A percentile compares a stretch with the other conserved stretches of the same genome.
These are phyloP conservation scores for Opisthocomus hoazin DNA, from an alignment of 2,113 vertebrate species.

Conservation along the genomic window DNA sequence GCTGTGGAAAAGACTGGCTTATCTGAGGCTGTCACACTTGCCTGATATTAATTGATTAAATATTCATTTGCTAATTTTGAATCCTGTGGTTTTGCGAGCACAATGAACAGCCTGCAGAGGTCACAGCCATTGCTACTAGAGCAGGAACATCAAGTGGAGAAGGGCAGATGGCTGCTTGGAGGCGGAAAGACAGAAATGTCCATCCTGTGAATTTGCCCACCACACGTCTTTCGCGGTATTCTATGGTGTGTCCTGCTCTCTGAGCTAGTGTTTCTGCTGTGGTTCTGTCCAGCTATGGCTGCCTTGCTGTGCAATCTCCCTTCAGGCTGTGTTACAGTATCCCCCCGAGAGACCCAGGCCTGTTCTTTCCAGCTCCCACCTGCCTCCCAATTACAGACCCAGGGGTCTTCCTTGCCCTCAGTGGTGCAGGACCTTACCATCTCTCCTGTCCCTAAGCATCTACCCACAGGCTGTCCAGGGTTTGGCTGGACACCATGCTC, in stretches of 20 bases:
- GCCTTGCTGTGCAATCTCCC: not conserved
- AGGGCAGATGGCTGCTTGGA: not conserved
- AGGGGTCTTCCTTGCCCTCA: not conserved
- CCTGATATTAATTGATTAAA: constrained; percentile 55
- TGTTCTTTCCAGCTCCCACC: not conserved
- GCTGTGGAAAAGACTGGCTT: not conserved
- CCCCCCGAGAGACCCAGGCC: no score
- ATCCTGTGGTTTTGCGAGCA: not conserved
- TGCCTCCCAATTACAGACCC: not conserved
- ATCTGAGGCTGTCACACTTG: constrained; percentile 39
- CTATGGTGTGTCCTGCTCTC: not conserved
- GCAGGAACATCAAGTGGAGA: not conserved
- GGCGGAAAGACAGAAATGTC: accelerated
- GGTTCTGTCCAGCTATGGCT: not conserved
- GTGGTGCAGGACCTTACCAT: not conserved
- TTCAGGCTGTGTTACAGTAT: not conserved
- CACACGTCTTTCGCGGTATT: not conserved
- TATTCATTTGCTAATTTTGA: constrained; percentile 22
- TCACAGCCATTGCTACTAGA: not conserved
- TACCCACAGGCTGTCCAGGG: not conserved
- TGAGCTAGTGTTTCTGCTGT: not conserved
- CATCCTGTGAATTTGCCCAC: accelerated
- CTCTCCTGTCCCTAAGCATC: not conserved
- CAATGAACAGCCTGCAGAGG: not conserved
- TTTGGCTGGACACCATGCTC: not conserved